Evolutionary conservation across 2,888 invertebrate genomes (phyloP), one percentile per base, ranked within the genome.

Genomic region (Drosophila merina): DNA sequence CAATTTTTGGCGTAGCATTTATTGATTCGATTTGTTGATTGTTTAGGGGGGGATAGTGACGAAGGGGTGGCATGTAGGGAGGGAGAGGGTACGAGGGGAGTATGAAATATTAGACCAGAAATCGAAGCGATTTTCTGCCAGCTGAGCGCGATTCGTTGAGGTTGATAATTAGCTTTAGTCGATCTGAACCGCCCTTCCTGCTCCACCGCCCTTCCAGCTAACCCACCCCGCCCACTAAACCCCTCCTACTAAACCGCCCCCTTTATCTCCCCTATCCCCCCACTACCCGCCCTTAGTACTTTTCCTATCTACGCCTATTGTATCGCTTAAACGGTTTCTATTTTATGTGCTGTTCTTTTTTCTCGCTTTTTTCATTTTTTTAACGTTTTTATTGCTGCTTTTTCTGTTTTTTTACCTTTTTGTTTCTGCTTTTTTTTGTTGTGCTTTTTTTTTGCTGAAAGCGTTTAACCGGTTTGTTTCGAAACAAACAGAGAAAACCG

Each of bases 391-490:
- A 40, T 38, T 56, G 55, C 42, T 2, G 20, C 20, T 20, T 20
- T 20, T 20, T 20, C 20, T 20, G 20, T 20, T 20, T 20, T 20
- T 20, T 20, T 20, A 20, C 20, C 2, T 20, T 20, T 20, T 20
- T 20, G 20, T 20, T 20, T 20, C 20, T 20, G 20, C 2, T 20
- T 20, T 20, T 14, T 14, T 1, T 14, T 14, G 14, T 14, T 14
- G 14, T 14, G 14, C 10, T 33, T 57, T 52, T 52, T 73, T 73
- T 49, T 75, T 68, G 73, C 73, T 69, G 63, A 55, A 71, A 66
- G 57, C 67, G 59, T 63, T 79, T 71, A 82, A 82, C 83, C 83
- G 79, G 79, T 79, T 79, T 82, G 71, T 75, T 80, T 79, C 83
- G 79, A 82, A 82, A 79, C 75, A 79, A 82, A 71, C 72, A 71